A percentile compares a stretch with the other conserved stretches of the same genome.
Evolutionary conservation across 2,113 vertebrate genomes (phyloP).

Genomic region (Sphyrna mokarran): DNA sequence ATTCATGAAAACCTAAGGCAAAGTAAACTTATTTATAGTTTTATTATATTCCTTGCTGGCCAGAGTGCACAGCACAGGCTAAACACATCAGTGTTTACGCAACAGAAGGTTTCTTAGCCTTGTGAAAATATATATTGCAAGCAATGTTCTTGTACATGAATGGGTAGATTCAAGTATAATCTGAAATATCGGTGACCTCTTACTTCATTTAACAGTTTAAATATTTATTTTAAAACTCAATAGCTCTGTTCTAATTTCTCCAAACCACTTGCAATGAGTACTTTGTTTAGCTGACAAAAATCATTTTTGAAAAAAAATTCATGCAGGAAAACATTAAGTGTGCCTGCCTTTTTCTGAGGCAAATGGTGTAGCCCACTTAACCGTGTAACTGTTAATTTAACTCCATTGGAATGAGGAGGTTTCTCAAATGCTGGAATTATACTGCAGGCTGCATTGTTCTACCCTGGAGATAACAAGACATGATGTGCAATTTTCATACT

Average conservation of each 20-base stretch:
- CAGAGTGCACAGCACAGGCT: not conserved
- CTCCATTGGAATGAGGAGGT: not conserved
- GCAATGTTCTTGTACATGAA: slow-evolving; percentile 29
- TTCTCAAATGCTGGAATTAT: not conserved
- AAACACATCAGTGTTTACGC: slow-evolving; percentile 25
- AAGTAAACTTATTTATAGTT: slow-evolving; percentile 18
- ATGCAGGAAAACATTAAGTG: slow-evolving; percentile 2
- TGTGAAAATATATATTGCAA: slow-evolving; percentile 26
- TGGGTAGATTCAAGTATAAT: slow-evolving; percentile 29
- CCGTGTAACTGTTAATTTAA: not conserved
- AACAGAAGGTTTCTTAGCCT: slow-evolving; percentile 27
- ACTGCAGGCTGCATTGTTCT: not conserved
- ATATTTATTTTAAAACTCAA: slow-evolving; percentile 35
- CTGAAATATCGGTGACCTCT: slow-evolving; percentile 31
- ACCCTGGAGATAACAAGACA: not conserved
- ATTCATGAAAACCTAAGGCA: slow-evolving; percentile 23
- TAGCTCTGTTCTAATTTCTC: slow-evolving; percentile 29
- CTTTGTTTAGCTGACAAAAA: slow-evolving; percentile 29
- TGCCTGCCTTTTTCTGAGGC: not conserved
- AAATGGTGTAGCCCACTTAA: not conserved
- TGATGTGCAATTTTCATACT: not conserved
- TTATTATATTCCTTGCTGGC: not conserved
- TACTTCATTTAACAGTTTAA: slow-evolving; percentile 11
- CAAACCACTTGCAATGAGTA: slow-evolving; percentile 24
- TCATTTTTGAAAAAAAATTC: not conserved